These are phyloP conservation scores for Heliconius hortense DNA, from an alignment of 2,888 invertebrate genomes.

Conservation along the genomic window DNA sequence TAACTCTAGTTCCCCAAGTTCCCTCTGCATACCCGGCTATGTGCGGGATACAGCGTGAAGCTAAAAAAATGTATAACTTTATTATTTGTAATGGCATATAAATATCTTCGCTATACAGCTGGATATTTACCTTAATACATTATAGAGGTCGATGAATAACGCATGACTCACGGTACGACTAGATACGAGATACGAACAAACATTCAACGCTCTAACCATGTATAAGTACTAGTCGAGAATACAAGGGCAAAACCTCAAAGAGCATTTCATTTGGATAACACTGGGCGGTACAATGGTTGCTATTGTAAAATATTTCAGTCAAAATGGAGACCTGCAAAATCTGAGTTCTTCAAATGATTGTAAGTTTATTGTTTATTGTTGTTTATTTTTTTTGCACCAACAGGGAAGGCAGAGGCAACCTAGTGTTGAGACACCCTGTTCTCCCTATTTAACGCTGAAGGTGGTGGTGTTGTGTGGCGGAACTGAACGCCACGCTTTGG, in stretches of 20 bases:
- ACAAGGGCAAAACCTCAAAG: constrained; percentile 24
- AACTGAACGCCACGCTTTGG: too few species aligned
- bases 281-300: not conserved
- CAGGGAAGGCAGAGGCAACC: too few species aligned
- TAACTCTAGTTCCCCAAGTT: too few species aligned
- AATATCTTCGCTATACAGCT: constrained; percentile 29
- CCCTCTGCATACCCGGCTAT: too few species aligned
- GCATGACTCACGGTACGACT: constrained; percentile 44
- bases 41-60: too few species aligned
- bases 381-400: too few species aligned
- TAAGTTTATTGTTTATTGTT: not conserved
- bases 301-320: not conserved
- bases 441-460: too few species aligned
- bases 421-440: too few species aligned
- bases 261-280: constrained; percentile 5
- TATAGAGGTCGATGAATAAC: constrained; percentile 50
- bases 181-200: constrained; percentile 46
- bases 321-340: too few species aligned
- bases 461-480: too few species aligned
- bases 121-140: constrained; percentile 41
- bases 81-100: not conserved
- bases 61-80: not conserved
- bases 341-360: not conserved
- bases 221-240: constrained; percentile 27
- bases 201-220: constrained; percentile 36